Evolutionary conservation across 1,140 invertebrate species (phyloP), one percentile per base, ranked within the genome.

Genomic region (Saccostrea cuccullata): DNA sequence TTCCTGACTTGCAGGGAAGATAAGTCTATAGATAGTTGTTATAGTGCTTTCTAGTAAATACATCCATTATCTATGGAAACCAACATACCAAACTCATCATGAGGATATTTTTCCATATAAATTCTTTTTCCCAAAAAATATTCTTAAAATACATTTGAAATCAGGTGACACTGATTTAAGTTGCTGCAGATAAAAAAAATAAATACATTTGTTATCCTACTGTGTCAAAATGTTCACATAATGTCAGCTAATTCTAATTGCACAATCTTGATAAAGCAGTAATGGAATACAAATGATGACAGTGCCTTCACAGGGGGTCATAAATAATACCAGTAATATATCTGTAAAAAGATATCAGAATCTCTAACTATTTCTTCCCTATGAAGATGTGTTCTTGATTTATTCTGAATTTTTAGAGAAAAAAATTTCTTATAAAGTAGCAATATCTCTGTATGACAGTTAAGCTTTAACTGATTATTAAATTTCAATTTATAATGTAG

Each of bases 341-440:
- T 77, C 70, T 77, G 70, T 77, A 77, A 77, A 47, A 36, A 77
- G 70, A 77, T 77, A 77, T 36, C 13, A 77, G 13, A 26, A 77
- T 77, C 30, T 77, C 30, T 15, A 26, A 40, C 23, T 77, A 36
- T 77, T 77, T 15, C 70, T 77, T 77, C 70, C 70, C 13, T 30
- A 77, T 26, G 15, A 30, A 15, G 70, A 77, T 77, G 8, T 77
- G 30, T 30, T 30, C 70, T 36, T 26, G 26, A 77, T 77, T 77
- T 26, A 77, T 77, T 36, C 70, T 47, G 47, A 47, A 47, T 47
- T 47, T 47, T 47, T 47, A 8, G 0, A 8, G 5, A 8, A 8
- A 47, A 47, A 47, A 8, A 47, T 47, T 47, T 47, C 47, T 3
- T 47, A 8, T 47, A 47, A 47, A 47, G 47, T 9, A 47, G 47